These are phyloP conservation scores for Pachyrhynchus sulphureomaculatus DNA, from an alignment of 1,140 invertebrate genomes.

Conservation along the genomic window DNA sequence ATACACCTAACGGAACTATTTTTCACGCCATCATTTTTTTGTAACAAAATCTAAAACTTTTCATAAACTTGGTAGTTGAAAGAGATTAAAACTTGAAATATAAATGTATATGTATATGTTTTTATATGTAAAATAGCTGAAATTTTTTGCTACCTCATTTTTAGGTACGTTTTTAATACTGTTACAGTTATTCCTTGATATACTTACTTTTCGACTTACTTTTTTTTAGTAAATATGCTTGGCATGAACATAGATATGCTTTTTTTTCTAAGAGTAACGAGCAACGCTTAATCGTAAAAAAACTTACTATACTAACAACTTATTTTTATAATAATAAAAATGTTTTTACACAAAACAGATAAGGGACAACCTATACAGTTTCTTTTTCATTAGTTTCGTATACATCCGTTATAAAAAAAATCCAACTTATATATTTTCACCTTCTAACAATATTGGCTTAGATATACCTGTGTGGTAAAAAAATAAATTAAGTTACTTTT, in stretches of 20 bases:
- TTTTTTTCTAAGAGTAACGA: constrained; percentile 39
- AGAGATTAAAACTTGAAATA: constrained; percentile 46
- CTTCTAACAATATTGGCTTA: neutral
- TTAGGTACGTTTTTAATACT: constrained; percentile 54
- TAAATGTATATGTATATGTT: constrained; percentile 43
- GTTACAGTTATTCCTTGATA: constrained; percentile 42
- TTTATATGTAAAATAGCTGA: constrained; percentile 52
- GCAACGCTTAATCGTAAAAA: constrained; percentile 29
- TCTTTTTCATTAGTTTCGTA: constrained; percentile 21
- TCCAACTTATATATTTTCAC: neutral
- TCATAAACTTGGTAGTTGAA: constrained; percentile 24
- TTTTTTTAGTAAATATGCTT: constrained; percentile 36
- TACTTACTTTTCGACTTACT: constrained; percentile 36
- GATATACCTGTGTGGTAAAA: neutral
- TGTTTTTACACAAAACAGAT: constrained; percentile 33
- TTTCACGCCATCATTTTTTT: constrained; percentile 45
- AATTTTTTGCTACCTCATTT: constrained; percentile 43
- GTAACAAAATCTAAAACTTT: constrained; percentile 48
- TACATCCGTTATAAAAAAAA: constrained; percentile 3
- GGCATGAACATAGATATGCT: constrained; percentile 50
- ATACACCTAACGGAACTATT: constrained; percentile 38
- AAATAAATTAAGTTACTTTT: no score
- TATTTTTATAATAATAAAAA: constrained; percentile 31
- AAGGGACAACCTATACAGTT: constrained; percentile 27
- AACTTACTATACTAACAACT: constrained; percentile 31